A percentile compares a stretch with the other conserved stretches of the same genome.
Conservation (phyloP, 1,140 invertebrate species). For the Meloidogyne floridensis region DNA sequence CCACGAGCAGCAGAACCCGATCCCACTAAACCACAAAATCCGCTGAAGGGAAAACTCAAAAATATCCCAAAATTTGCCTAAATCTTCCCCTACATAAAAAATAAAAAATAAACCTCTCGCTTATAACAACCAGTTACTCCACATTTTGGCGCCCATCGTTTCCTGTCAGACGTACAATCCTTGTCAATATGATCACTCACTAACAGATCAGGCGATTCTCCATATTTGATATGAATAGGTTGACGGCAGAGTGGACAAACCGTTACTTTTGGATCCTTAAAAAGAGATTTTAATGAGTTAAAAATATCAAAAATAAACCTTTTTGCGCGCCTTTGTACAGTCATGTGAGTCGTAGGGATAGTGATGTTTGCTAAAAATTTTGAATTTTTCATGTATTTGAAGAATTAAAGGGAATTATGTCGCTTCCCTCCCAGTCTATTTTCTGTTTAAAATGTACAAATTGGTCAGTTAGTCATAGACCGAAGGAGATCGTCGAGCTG, state of each 20-base stretch:
- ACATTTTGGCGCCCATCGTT: constrained; percentile 18
- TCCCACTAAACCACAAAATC: too few relatives aligned
- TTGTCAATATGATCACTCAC: constrained; percentile 30
- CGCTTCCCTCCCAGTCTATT: too few relatives aligned
- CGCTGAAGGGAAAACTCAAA: too few relatives aligned
- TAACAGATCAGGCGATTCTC: constrained; percentile 7
- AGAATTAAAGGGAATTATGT: too few relatives aligned
- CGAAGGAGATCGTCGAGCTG: too few relatives aligned
- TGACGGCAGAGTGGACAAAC: constrained; percentile 27
- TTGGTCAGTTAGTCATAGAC: too few relatives aligned
- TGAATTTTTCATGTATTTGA: too few relatives aligned
- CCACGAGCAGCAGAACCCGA: too few relatives aligned
- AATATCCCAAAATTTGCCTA: too few relatives aligned
- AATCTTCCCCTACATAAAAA: too few relatives aligned
- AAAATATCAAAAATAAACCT: not conserved
- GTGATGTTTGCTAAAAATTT: constrained; percentile 23
- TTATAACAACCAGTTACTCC: constrained; percentile 12
- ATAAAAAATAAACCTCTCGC: constrained; percentile 12
- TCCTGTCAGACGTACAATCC: constrained; percentile 19
- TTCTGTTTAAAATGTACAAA: too few relatives aligned
- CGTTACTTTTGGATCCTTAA: not conserved
- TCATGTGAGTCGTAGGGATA: constrained; percentile 6
- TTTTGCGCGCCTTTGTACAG: constrained; percentile 20
- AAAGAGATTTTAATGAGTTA: not conserved
- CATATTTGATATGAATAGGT: constrained; percentile 5